Conservation (phyloP, 2,113 vertebrate species). For the Sylvicapra grimmia region DNA sequence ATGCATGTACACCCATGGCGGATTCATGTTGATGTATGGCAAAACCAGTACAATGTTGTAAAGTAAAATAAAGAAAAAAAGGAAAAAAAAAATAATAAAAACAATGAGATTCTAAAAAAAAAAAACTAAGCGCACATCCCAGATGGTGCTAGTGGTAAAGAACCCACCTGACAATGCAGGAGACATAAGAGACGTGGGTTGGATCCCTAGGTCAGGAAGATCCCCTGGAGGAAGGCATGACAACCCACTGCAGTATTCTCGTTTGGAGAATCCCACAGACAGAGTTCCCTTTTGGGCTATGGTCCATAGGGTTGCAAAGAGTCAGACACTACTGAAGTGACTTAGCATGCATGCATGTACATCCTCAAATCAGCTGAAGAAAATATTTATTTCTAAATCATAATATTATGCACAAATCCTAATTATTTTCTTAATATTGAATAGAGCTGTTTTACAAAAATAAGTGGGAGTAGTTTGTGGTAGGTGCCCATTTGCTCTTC, state of each 20-base stretch:
- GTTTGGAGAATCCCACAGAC: not conserved
- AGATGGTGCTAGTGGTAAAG: not conserved
- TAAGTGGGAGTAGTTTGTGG: not conserved
- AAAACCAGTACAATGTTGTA: too few relatives aligned
- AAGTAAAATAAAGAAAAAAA: too few relatives aligned
- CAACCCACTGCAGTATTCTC: not conserved
- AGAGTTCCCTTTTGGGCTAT: not conserved
- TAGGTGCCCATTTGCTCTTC: not conserved
- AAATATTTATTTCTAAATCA: not conserved
- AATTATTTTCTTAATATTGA: not conserved
- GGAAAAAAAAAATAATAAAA: too few relatives aligned
- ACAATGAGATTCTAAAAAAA: too few relatives aligned
- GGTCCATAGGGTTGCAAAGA: not conserved
- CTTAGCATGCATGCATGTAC: rapidly evolving
- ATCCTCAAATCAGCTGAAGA: not conserved
- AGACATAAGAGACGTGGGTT: not conserved
- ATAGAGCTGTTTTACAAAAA: not conserved
- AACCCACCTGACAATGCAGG: not conserved
- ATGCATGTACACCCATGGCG: too few relatives aligned
- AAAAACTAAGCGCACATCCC: not conserved
- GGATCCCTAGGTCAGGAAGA: not conserved
- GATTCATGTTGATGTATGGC: too few relatives aligned
- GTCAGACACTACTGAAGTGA: not conserved
- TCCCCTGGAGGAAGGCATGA: not conserved
- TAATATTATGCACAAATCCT: not conserved